Evolutionary conservation across 2,888 invertebrate species (phyloP), one percentile per base, ranked within the genome.

Genomic region (Rhamnusium bicolor): DNA sequence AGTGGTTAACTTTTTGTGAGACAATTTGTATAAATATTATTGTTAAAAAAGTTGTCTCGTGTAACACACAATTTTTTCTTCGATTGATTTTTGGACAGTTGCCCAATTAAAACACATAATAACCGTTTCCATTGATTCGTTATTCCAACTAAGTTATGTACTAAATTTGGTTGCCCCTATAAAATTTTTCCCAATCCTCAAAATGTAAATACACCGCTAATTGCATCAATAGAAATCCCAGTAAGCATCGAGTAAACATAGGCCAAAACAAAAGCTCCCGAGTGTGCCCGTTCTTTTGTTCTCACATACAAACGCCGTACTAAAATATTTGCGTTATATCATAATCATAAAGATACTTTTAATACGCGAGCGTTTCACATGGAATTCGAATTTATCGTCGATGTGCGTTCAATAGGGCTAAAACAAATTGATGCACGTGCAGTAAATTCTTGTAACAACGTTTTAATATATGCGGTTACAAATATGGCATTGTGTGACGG

Each of bases 401-500:
- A 46, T 46, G 61, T 46, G 29, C 61, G 12, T 7, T 46, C 53
- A 65, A 53, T 51, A 19, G 65, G 19, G 5, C 19, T 65, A 53
- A 65, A 65, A 65, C 65, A 65, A 65, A 65, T 53, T 24, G 27
- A 65, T 65, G 65, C 65, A 65, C 65, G 65, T 65, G 65, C 65
- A 5, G 18, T 16, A 32, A 32, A 53, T 53, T 32, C 32, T 19
- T 8, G 32, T 65, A 65, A 65, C 65, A 53, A 19, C 12, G 53
- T 51, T 53, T 65, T 51, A 65, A 65, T 65, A 21, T 19, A 32
- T 65, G 65, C 32, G 53, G 65, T 53, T 32, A 46, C 53, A 24
- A 49, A 19, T 53, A 32, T 47, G 32, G 47, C 49, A 63, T 63
- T 63, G 62, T 61, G 27, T 10, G 27, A 10, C 16, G 63, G 46